phyloP scores from a whole-genome alignment of 2,113 vertebrate species.

The Xenus cinereus region DNA sequence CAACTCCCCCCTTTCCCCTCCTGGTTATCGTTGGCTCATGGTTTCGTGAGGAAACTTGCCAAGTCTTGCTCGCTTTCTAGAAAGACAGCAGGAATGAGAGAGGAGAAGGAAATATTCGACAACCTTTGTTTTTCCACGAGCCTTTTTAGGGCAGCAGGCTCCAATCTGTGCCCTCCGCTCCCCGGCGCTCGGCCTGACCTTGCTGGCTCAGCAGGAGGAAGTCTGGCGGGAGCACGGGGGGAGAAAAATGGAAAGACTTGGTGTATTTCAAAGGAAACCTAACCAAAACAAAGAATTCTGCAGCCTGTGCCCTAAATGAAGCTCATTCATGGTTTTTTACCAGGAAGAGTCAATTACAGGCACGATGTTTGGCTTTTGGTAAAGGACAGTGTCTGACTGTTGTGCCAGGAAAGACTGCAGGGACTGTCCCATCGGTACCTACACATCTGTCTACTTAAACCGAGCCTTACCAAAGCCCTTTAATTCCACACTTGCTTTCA shows the following conservation, averaged over 20 bases:
- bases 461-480: background rate
- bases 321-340: constrained; percentile 42
- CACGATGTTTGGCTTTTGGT: constrained; percentile 10
- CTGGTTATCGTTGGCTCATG: constrained; percentile 64
- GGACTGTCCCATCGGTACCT: background rate
- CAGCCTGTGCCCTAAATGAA: constrained; percentile 53
- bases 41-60: constrained; percentile 38
- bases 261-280: constrained; percentile 55
- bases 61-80: constrained; percentile 62
- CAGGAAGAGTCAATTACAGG: constrained; percentile 45
- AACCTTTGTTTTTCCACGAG: constrained; percentile 69
- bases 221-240: background rate
- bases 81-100: constrained; percentile 52
- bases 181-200: constrained; percentile 31
- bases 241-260: constrained; percentile 36
- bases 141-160: constrained; percentile 65
- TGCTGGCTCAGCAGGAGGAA: constrained; percentile 60
- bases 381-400: constrained; percentile 11
- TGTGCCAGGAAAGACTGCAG: constrained; percentile 8
- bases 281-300: constrained; percentile 57
- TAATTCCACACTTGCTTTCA: background rate
- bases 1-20: background rate
- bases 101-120: constrained; percentile 64
- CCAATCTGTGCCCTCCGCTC: constrained; percentile 49
- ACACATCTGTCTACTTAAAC: background rate